Evolutionary conservation across 2,888 invertebrate genomes (phyloP), one percentile per base, ranked within the genome.

Genomic region (Rhagonycha fulva): DNA sequence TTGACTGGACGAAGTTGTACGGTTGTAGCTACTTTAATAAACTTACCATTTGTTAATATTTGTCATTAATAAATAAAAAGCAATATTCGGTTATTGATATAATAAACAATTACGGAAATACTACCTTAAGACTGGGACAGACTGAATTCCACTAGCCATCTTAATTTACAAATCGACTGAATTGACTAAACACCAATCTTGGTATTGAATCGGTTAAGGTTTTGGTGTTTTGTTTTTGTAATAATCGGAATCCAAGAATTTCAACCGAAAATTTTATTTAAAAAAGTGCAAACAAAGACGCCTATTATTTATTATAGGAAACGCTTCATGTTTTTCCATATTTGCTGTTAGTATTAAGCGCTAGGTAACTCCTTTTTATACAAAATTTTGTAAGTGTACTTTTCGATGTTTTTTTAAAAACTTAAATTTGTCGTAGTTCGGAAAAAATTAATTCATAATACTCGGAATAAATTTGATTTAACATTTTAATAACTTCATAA

Each of bases 51-150:
- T 47, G n/a, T 47, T 47, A 47, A 47, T 47, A 47, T 47, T 32
- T 47, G 47, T 47, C 47, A 19, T 68, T 68, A 68, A 73, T 61
- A 73, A 72, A 47, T 47, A 61, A 70, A 60, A 84, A 85, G 83
- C 84, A 84, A 85, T 84, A 85, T 82, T 81, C 82, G 82, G 75
- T 81, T 79, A 78, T 77, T 77, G 81, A 76, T 28, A 32, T 71
- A 62, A 68, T 63, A 73, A 70, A 66, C 69, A 76, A 76, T 74
- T 71, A 76, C 71, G 62, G 71, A 72, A 61, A 72, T 67, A 66
- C 75, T 62, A 75, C 75, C 71, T 82, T 82, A 84, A 87, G 87
- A 87, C 87, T 87, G 87, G 85, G 82, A 82, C 82, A 85, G 86
- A 86, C 86, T 87, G 87, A 87, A 83, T 80, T 85, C 81, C 86